Evolutionary conservation across 2,113 vertebrate genomes (phyloP).

Genomic region (Anthoscopus minutus): DNA sequence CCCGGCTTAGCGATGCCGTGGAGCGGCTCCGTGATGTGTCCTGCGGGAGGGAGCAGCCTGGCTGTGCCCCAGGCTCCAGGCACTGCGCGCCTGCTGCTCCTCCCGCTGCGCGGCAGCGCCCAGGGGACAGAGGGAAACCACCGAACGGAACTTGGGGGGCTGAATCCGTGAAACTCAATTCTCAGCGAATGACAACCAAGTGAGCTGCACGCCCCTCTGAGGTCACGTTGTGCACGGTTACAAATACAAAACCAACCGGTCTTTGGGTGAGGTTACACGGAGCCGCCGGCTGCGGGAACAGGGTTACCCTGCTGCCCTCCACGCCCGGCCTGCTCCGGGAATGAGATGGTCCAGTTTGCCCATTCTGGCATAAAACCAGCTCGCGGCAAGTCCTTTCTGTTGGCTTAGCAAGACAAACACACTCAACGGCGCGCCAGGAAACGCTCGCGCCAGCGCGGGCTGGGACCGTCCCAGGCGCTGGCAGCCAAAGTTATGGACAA

Average conservation of each 20-base stretch:
- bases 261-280: fast-evolving
- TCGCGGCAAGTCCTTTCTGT: fast-evolving
- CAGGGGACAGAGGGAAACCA: not conserved
- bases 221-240: not conserved
- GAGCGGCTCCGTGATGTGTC: fast-evolving
- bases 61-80: fast-evolving
- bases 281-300: not conserved
- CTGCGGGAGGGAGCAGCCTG: not conserved
- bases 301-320: fast-evolving
- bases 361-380: fast-evolving
- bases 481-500: fast-evolving
- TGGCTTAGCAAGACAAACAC: fast-evolving
- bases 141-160: not conserved
- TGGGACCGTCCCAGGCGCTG: fast-evolving
- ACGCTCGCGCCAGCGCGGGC: not conserved
- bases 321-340: fast-evolving
- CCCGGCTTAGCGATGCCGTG: fast-evolving
- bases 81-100: fast-evolving
- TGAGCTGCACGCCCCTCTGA: fast-evolving
- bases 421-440: not conserved
- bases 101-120: not conserved
- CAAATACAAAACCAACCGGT: fast-evolving
- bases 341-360: fast-evolving
- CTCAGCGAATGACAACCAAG: fast-evolving
- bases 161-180: fast-evolving